Evolutionary conservation across 1,140 invertebrate genomes (phyloP), one percentile per base, ranked within the genome.

Genomic region (Tetramorium alpestre): DNA sequence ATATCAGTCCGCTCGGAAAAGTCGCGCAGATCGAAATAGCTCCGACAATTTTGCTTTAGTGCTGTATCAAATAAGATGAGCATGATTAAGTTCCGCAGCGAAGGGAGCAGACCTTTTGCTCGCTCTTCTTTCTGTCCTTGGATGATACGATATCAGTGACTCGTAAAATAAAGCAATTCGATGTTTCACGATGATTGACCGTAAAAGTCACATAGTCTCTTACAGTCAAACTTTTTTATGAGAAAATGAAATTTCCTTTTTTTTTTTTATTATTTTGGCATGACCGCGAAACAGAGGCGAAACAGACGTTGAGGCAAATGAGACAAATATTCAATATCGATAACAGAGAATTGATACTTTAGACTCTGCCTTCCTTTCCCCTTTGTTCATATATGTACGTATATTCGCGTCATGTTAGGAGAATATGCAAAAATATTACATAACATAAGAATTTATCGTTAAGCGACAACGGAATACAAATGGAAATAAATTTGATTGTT

Each of bases 251-350:
- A 86, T 82, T 84, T 87, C 73, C 62, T 25, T 64, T 64, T 41
- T 22, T 41, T 22, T 22, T 65, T 85, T 82, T 70, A 65, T 33
- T 65, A 86, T 77, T 86, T 51, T 18, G 22, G 18, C 44, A 64
- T 58, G 41, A 67, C 8, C 60, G n/a, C 60, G 65, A 87, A 87
- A 85, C 64, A 44, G 22, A 25, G 22, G 22, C 22, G 22, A 22
- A 22, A 22, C 22, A 22, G 25, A 33, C 33, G 3, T 3, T 28
- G n/a, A 16, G 16, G 51, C 28, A 87, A 92, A 64, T 28, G 62
- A 38, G 60, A 58, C 62, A 81, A 88, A 89, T 92, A 89, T 91
- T 92, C 89, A 92, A 90, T 72, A 44, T 67, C 62, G 88, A 90
- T 89, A 87, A 92, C 77, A 18, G 75, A 81, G 77, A 82, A 91